Base-by-base conservation (phyloP, 2,113 vertebrate genomes). In the Oreochromis niloticus region DNA sequence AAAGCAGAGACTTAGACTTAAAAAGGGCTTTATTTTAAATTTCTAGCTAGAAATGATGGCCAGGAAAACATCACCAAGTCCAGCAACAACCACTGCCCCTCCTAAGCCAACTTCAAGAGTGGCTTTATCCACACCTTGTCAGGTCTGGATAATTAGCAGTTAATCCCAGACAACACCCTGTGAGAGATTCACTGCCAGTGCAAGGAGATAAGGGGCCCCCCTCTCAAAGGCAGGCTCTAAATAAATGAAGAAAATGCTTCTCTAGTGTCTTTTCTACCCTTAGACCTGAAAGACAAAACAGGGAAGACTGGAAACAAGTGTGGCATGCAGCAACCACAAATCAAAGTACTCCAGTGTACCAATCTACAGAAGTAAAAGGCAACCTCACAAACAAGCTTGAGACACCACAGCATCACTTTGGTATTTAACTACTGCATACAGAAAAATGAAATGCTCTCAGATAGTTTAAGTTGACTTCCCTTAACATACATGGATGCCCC, bases 1-100 rank as follows among this genome's bases (percentile, higher is more conserved):
- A 27, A 73, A 27, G 39, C 0, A 73, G 24, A 46, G 39, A 27
- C 39, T 0, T 22, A 43, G 39, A 73, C 7, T 73, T 27, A 75
- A 75, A 75, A 12, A 1, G 12, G 66, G n/a, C 24, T 71, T 75
- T 48, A 75, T 75, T 75, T 75, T 30, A 48, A 75, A 75, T 75
- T 30, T 7, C 41, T 48, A 48, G 9, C 41, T 48, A 75, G 14
- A 30, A 75, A 48, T 30, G 22, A 75, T 0, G 1, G 7, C 66
- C 22, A 75, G 68, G 41, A 75, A 75, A 75, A 17, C 22, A 48
- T 75, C 14, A 75, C 22, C 6, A 73, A 11, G 22, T 30, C 14
- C 22, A 73, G 41, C 41, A 48, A 73, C 13, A 73, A 73, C 0
- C 43, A 27, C 14, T 75, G 14, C 24, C 41, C 14, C 41, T 71